Conservation (phyloP, 2,113 vertebrate genomes). For the Monopterus albus region DNA sequence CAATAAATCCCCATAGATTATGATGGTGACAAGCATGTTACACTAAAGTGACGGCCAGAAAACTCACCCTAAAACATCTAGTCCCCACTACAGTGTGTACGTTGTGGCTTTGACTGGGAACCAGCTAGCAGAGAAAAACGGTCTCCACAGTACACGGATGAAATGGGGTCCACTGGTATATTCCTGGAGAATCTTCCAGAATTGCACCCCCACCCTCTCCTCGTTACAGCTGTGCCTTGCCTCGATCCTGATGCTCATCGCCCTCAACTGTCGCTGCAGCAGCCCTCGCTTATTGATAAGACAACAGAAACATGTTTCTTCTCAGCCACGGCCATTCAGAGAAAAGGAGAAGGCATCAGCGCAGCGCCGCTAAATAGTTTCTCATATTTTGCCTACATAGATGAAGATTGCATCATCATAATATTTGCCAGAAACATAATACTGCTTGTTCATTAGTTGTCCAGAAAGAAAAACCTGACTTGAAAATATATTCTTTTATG, state of each 20-base stretch:
- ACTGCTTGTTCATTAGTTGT: background rate
- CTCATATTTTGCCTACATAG: background rate
- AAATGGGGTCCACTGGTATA: conserved; percentile 72
- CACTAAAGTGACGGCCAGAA: conserved; percentile 13
- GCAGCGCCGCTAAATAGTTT: background rate
- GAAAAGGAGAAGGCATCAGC: background rate
- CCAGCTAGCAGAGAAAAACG: conserved; percentile 47
- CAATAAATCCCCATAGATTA: background rate
- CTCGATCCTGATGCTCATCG: conserved; percentile 40
- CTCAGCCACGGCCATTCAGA: background rate
- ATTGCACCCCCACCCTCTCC: conserved; percentile 71
- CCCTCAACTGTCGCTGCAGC: conserved; percentile 41
- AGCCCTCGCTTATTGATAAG: background rate
- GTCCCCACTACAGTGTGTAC: conserved; percentile 52
- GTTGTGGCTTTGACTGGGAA: conserved; percentile 49
- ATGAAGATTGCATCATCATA: background rate
- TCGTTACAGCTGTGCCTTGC: conserved; percentile 53
- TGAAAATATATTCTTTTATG: background rate
- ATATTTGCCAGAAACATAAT: background rate
- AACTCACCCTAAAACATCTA: conserved; percentile 72
- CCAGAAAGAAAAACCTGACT: background rate
- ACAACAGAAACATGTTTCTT: conserved; percentile 14
- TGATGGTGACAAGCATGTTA: conserved; percentile 9
- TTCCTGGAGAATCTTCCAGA: conserved; percentile 79
- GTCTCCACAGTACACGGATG: conserved; percentile 64